Conservation (phyloP, 1,140 invertebrate species). For the Caerostris extrusa region DNA sequence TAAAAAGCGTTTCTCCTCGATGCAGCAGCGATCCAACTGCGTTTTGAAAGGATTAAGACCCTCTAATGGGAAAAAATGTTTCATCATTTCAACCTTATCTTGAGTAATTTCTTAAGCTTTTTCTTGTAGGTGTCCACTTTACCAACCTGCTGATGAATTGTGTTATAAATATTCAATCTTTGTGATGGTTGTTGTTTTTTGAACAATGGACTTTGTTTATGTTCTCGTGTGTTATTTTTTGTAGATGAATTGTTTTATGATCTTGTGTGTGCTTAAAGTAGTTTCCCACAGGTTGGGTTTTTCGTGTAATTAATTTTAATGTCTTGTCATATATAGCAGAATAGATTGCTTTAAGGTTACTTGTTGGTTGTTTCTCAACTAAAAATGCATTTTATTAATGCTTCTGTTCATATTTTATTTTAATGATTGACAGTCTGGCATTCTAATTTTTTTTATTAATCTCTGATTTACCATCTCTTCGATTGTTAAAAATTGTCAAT, state of each 20-base stretch:
- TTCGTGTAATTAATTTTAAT: not conserved
- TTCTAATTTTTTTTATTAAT: too few relatives aligned
- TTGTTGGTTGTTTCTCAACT: too few relatives aligned
- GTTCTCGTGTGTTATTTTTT: not conserved
- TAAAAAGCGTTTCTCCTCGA: not conserved
- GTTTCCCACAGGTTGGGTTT: not conserved
- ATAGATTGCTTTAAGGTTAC: too few relatives aligned
- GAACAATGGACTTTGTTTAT: not conserved
- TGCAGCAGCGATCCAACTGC: not conserved
- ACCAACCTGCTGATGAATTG: not conserved
- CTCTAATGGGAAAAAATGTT: slow-evolving; percentile 33
- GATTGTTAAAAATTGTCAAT: too few relatives aligned
- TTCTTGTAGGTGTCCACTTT: not conserved
- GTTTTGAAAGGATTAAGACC: slow-evolving; percentile 35
- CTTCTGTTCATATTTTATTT: too few relatives aligned
- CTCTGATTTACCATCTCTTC: too few relatives aligned
- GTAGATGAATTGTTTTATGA: not conserved
- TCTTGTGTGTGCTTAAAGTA: not conserved
- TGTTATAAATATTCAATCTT: not conserved
- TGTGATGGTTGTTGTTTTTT: not conserved
- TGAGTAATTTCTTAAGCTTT: not conserved
- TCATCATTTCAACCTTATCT: slow-evolving; percentile 10
- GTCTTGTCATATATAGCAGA: too few relatives aligned
- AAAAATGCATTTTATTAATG: too few relatives aligned
- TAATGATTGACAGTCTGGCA: too few relatives aligned